These are phyloP conservation scores for Nebria brevicollis DNA, from an alignment of 2,888 invertebrate species.

Conservation along the genomic window DNA sequence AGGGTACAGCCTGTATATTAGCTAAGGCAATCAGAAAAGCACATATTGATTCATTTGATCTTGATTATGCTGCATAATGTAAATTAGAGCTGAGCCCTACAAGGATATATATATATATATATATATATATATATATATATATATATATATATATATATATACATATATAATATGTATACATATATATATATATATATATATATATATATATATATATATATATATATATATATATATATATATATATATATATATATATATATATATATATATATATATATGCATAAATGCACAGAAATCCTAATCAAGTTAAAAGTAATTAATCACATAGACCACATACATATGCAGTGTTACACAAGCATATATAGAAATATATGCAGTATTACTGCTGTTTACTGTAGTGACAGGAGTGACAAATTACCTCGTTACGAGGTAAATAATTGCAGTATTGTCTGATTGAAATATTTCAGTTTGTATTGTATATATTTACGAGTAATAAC, in stretches of 20 bases:
- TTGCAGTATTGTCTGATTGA: slow-evolving; percentile 26
- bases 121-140: not conserved
- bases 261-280: not conserved
- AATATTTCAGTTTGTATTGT: slow-evolving; percentile 8
- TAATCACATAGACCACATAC: not conserved
- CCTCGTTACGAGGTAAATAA: slow-evolving; percentile 29
- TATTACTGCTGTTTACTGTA: slow-evolving; percentile 13
- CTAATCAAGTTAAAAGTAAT: slow-evolving; percentile 8
- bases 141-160: not conserved
- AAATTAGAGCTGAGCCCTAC: not conserved
- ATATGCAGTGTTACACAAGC: not conserved
- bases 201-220: not conserved
- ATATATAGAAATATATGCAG: not conserved
- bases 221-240: not conserved
- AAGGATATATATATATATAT: not conserved
- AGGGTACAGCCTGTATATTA: too few relatives aligned
- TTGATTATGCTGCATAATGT: not conserved
- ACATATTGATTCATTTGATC: not conserved
- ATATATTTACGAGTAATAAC: not conserved
- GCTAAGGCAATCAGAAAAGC: too few relatives aligned
- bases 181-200: not conserved
- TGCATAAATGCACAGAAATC: not conserved
- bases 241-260: not conserved
- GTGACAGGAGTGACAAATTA: slow-evolving; percentile 31
- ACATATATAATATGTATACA: not conserved